Conservation (phyloP, 2,797 vertebrate species). For the Semotilus atromaculatus region DNA sequence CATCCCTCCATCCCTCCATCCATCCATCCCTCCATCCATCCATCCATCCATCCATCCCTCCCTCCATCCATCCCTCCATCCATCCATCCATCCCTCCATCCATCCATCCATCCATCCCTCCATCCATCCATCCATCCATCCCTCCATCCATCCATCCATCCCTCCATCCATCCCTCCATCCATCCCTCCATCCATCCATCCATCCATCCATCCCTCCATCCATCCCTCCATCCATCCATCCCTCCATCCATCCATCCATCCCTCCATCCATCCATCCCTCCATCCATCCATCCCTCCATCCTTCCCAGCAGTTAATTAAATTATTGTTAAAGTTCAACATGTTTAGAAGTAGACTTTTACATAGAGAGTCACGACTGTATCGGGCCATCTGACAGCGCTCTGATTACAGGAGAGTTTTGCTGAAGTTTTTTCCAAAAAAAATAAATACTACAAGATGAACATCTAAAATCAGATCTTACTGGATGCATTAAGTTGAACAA, state of each 20-base stretch:
- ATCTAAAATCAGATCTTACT: neutral
- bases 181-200: fast-evolving
- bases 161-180: fast-evolving
- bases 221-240: fast-evolving
- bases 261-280: fast-evolving
- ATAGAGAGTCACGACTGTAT: neutral
- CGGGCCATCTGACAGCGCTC: neutral
- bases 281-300: fast-evolving
- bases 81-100: fast-evolving
- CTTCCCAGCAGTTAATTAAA: too few species aligned
- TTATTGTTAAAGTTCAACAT: neutral
- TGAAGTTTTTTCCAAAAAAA: neutral
- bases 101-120: fast-evolving
- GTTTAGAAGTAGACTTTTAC: slow-evolving; percentile 3
- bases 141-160: fast-evolving
- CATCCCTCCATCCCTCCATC: fast-evolving
- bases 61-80: fast-evolving
- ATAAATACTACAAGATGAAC: neutral
- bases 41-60: fast-evolving
- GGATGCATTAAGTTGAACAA: too few species aligned
- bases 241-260: fast-evolving
- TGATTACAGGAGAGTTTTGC: neutral
- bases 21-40: fast-evolving
- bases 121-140: fast-evolving
- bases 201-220: fast-evolving